Percentiles rank a stretch among this genome's conserved stretches.
Conservation (phyloP, 2,113 vertebrate species). For the Carollia perspicillata region DNA sequence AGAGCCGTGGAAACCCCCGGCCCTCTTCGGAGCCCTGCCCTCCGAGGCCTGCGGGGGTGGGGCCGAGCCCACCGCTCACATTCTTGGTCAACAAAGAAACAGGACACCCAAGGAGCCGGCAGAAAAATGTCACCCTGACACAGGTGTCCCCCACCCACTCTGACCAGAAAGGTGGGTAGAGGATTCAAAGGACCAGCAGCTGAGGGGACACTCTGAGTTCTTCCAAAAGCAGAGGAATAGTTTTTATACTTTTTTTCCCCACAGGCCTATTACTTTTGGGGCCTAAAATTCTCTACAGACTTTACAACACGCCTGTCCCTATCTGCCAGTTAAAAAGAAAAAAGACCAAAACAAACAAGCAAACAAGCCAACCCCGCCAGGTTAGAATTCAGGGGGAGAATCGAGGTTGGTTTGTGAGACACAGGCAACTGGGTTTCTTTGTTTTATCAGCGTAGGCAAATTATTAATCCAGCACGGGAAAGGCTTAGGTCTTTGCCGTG, state of each 20-base stretch:
- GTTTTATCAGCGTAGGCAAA: constrained; percentile 51
- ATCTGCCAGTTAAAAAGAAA: constrained; percentile 22
- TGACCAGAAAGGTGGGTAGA: background rate
- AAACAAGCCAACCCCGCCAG: background rate
- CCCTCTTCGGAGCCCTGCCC: too few species aligned
- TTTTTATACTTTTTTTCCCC: background rate
- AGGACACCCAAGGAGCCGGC: accelerated
- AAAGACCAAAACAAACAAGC: background rate
- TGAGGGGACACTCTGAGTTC: background rate
- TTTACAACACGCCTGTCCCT: background rate
- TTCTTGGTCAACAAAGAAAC: background rate
- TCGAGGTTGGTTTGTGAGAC: constrained; percentile 46
- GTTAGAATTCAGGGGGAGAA: constrained; percentile 46
- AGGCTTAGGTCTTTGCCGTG: constrained; percentile 26
- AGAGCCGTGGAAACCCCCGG: background rate
- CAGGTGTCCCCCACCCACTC: accelerated
- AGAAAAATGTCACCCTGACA: accelerated
- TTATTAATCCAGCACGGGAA: constrained; percentile 47
- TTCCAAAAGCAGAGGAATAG: background rate
- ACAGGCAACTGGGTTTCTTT: constrained; percentile 24
- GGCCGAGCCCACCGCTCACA: accelerated
- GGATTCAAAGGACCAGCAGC: background rate
- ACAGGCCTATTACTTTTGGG: background rate
- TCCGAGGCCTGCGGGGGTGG: too few species aligned
- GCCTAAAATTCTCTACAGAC: background rate